Percentiles rank a stretch among this genome's conserved stretches.
These are phyloP conservation scores for Takifugu bimaculatus DNA, from an alignment of 2,113 vertebrate species.

Conservation along the genomic window DNA sequence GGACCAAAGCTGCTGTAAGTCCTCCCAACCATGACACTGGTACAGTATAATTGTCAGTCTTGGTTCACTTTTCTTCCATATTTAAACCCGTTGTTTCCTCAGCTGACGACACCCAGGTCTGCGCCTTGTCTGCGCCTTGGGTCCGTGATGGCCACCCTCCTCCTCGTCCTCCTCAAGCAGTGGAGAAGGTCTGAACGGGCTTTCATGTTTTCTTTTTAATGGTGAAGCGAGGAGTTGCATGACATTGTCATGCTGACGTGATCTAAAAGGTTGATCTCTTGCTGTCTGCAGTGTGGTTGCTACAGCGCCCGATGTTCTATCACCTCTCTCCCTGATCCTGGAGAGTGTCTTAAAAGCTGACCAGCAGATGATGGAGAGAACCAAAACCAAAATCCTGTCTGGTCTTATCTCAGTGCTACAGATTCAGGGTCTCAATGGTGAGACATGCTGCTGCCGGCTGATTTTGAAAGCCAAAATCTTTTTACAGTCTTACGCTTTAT, in stretches of 20 bases:
- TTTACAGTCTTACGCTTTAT: neutral
- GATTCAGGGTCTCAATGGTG: constrained; percentile 89
- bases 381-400: constrained; percentile 93
- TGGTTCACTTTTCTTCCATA: neutral
- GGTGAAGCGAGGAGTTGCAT: neutral
- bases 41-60: neutral
- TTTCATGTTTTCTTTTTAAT: no score
- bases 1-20: constrained; percentile 87
- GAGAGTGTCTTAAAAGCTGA: constrained; percentile 90
- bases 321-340: constrained; percentile 87
- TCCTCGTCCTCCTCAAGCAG: constrained; percentile 88
- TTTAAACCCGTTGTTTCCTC: neutral
- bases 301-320: constrained; percentile 84
- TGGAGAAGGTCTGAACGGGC: constrained; percentile 83
- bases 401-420: constrained; percentile 90
- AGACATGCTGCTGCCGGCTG: constrained; percentile 14
- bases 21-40: neutral
- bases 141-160: constrained; percentile 90
- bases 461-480: neutral
- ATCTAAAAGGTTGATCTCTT: neutral
- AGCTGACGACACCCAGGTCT: constrained; percentile 85
- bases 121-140: constrained; percentile 86
- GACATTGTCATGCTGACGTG: neutral
- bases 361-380: constrained; percentile 90
- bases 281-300: constrained; percentile 78